Base-by-base conservation (phyloP, 1,140 invertebrate genomes). In the Hylaeus volcanicus region DNA sequence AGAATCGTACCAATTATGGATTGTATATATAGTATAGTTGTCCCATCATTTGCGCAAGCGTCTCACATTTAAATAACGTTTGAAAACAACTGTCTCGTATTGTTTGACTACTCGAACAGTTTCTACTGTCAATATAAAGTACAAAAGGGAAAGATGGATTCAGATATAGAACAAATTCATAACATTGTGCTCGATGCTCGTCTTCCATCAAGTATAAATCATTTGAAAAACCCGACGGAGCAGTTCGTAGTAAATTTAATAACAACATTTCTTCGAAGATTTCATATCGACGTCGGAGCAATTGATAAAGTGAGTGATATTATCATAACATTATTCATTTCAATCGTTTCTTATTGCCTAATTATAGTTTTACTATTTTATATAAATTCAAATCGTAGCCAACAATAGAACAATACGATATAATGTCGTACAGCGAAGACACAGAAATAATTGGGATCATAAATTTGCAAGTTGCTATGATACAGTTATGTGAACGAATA, bases 221-320 rank as follows among this genome's bases (percentile, higher is more conserved):
- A 86, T 74, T 56, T 91, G 8, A 88, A 86, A 78, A 89, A 89
- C 82, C 89, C 90, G 1, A 89, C 87, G 1, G 81, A 89, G 58
- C 83, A 90, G 1, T 91, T 80, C 55, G 66, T 90, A 53, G 51
- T 87, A 1, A 88, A 84, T 15, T 70, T 90, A 8, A 72, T 90
- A 2, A 81, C 51, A 9, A 77, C 76, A 68, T 91, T 90, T 66
- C 80, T 91, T n/a, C 74, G 37, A 39, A 79, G 43, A 55, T 88
- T 88, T 72, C 0, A 55, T 11, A 87, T 90, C 4, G 80, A 91
- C 72, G 61, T 84, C 1, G 76, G 64, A 41, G 12, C 70, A 37
- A 86, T 90, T 72, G 26, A 84, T 12, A 88, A 85, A 71, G 85
- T 88, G 69, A 82, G 2, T 26, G 26, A 69, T 0, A 43, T 72